phyloP scores from a whole-genome alignment of 2,888 invertebrate genomes.

The Rhagonycha fulva region DNA sequence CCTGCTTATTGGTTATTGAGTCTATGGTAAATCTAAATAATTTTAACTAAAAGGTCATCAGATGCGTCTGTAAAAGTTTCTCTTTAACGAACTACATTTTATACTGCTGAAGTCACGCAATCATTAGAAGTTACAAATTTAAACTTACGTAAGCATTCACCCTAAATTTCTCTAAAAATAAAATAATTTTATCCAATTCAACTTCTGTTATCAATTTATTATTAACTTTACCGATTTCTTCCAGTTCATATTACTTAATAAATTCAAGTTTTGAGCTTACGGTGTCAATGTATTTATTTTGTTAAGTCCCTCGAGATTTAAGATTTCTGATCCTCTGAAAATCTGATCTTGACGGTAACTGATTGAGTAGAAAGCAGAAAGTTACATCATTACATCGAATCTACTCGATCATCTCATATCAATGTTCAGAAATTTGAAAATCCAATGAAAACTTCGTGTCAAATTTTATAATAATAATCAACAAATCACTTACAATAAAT shows the following conservation, averaged over 20 bases:
- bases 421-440: not conserved
- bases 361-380: not conserved
- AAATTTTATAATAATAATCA: not conserved
- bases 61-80: no score
- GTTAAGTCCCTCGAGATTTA: not conserved
- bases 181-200: not conserved
- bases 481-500: not conserved
- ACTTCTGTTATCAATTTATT: not conserved
- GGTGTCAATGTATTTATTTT: not conserved
- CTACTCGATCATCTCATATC: not conserved
- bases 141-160: not conserved
- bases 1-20: no score
- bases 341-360: not conserved
- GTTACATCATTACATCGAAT: not conserved
- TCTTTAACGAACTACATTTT: no score
- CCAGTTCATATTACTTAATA: not conserved
- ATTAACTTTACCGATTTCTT: not conserved
- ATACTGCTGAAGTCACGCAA: not conserved
- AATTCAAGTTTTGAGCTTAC: not conserved
- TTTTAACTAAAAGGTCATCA: no score
- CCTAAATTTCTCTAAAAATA: not conserved
- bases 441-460: not conserved
- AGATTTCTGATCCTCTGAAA: not conserved
- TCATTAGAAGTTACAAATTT: not conserved
- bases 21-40: no score